phyloP scores from a whole-genome alignment of 2,797 vertebrate species.

The Poecilia velifera region DNA sequence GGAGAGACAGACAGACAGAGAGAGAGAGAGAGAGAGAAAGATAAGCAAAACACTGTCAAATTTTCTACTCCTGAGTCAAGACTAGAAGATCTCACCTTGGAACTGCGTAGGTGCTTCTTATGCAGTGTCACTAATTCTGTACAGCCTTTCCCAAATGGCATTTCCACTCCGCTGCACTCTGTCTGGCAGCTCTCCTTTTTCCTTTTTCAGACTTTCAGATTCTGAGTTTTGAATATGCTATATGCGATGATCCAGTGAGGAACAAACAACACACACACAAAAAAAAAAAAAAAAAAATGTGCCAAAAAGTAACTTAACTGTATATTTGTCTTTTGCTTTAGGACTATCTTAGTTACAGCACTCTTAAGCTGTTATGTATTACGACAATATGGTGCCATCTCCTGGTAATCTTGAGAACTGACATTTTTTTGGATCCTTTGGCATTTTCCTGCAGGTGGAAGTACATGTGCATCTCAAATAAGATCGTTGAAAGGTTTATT shows the following conservation, averaged over 20 bases:
- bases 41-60: constrained; percentile 17
- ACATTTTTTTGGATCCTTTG: constrained; percentile 76
- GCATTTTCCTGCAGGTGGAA: constrained; percentile 69
- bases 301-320: constrained; percentile 84
- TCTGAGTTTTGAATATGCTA: constrained; percentile 74
- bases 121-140: constrained; percentile 61
- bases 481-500: background rate
- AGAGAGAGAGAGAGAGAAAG: constrained; percentile 7
- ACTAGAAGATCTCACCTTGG: constrained; percentile 49
- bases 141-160: constrained; percentile 58
- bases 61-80: constrained; percentile 41
- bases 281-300: constrained; percentile 78
- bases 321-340: constrained; percentile 81
- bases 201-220: constrained; percentile 78
- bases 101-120: constrained; percentile 43
- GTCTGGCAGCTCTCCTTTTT: constrained; percentile 75
- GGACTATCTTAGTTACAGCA: constrained; percentile 81
- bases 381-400: constrained; percentile 85
- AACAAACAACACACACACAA: constrained; percentile 59
- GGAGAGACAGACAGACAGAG: constrained; percentile 25
- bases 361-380: constrained; percentile 78
- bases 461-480: constrained; percentile 38
- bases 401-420: constrained; percentile 87
- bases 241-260: constrained; percentile 70
- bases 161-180: constrained; percentile 64